phyloP scores from a whole-genome alignment of 1,140 invertebrate species.

The Anastrepha ludens region DNA sequence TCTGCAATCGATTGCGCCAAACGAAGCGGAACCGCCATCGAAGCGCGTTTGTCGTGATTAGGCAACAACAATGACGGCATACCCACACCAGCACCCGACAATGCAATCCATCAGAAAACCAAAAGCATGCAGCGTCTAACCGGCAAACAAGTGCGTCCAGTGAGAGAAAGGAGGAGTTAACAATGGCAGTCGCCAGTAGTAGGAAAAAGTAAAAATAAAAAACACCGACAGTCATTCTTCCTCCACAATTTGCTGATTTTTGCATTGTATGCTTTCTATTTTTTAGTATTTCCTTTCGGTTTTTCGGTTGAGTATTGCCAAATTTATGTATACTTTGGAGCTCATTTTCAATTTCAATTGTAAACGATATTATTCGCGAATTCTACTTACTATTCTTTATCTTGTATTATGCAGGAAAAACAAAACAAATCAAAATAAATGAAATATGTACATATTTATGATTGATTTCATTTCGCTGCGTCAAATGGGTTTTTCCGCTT shows the following conservation, averaged over 20 bases:
- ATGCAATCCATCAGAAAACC: not conserved
- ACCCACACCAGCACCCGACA: not conserved
- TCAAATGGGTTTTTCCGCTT: not conserved
- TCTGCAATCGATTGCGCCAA: slow-evolving; percentile 76
- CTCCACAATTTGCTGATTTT: not conserved
- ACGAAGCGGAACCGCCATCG: slow-evolving; percentile 65
- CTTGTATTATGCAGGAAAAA: not conserved
- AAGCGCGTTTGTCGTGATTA: slow-evolving; percentile 71
- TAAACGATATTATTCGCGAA: slow-evolving; percentile 14
- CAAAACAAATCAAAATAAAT: not conserved
- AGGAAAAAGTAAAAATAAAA: not conserved
- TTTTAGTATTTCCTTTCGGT: not conserved
- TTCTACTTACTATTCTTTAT: slow-evolving; percentile 14
- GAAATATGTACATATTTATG: slow-evolving; percentile 25
- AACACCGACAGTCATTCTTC: not conserved
- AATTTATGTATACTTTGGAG: not conserved
- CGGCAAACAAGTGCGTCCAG: not conserved
- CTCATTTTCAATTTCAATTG: slow-evolving; percentile 42
- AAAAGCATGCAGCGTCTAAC: not conserved
- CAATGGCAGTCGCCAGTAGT: not conserved
- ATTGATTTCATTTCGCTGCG: slow-evolving; percentile 24
- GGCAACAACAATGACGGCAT: slow-evolving; percentile 1
- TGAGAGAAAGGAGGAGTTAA: not conserved
- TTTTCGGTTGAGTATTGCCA: not conserved
- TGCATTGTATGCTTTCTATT: not conserved